A percentile compares a stretch with the other conserved stretches of the same genome.
Conservation (phyloP, 1,140 invertebrate genomes). For the Pseudachorutes palmiensis region DNA sequence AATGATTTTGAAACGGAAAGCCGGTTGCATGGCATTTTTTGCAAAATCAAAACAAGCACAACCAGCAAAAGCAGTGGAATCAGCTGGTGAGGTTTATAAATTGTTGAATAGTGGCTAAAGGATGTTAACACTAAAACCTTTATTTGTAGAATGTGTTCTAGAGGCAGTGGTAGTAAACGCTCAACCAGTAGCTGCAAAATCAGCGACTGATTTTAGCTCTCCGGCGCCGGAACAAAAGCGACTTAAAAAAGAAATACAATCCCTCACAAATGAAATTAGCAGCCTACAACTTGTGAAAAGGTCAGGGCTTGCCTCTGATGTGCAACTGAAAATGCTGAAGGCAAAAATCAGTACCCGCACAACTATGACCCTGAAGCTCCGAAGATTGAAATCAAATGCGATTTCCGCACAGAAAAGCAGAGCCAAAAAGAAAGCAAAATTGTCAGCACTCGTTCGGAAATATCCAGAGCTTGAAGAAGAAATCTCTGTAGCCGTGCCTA, state of each 20-base stretch:
- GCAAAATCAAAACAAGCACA: no score
- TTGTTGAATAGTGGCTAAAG: no score
- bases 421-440: not conserved
- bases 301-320: not conserved
- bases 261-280: not conserved
- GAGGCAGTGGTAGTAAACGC: no score
- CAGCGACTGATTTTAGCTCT: not conserved
- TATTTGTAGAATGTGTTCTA: no score
- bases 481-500: not conserved
- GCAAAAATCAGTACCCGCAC: no score
- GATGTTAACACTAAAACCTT: no score
- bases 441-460: not conserved
- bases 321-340: not conserved
- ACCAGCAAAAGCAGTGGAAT: no score
- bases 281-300: not conserved
- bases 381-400: not conserved
- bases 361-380: not conserved
- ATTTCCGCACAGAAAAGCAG: not conserved
- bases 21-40: no score
- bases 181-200: no score
- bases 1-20: no score
- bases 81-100: no score
- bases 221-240: not conserved
- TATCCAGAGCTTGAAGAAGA: slow-evolving; percentile 5
- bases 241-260: not conserved